A percentile compares a stretch with the other conserved stretches of the same genome.
Conservation (phyloP, 2,797 vertebrate species). For the Sandelia bainsii region DNA sequence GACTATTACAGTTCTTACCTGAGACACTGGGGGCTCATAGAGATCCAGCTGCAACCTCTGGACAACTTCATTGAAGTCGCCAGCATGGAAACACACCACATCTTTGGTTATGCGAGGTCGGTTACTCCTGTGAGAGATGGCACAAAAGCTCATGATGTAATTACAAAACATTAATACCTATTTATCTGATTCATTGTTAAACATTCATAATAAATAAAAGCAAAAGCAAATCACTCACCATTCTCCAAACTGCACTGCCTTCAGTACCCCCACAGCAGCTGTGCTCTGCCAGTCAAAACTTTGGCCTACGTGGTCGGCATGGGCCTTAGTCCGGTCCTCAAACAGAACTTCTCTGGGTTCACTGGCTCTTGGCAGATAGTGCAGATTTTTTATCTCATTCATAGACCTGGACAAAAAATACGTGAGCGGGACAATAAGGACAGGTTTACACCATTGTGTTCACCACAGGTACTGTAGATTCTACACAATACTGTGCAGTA, state of each 20-base stretch:
- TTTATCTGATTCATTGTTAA: background rate
- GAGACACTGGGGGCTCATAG: slow-evolving; percentile 97
- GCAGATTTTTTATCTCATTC: slow-evolving; percentile 98
- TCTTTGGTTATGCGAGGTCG: slow-evolving; percentile 98
- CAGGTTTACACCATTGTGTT: background rate
- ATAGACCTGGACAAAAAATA: slow-evolving; percentile 86
- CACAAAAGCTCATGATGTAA: rapidly evolving
- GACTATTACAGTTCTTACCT: slow-evolving; percentile 82
- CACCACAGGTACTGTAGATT: too few species aligned
- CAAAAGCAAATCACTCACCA: slow-evolving; percentile 79
- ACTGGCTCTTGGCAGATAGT: slow-evolving; percentile 96
- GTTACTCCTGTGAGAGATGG: slow-evolving; percentile 85
- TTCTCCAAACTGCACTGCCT: slow-evolving; percentile 97
- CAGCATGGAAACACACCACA: slow-evolving; percentile 97
- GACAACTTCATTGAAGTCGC: slow-evolving; percentile 96
- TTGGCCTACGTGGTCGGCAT: slow-evolving; percentile 97
- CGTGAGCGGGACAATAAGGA: background rate
- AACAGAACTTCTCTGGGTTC: slow-evolving; percentile 98
- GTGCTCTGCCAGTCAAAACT: slow-evolving; percentile 99
- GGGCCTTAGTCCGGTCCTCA: slow-evolving; percentile 96
- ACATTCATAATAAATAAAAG: background rate
- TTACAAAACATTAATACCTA: background rate
- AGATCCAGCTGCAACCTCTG: slow-evolving; percentile 97
- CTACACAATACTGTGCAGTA: background rate
- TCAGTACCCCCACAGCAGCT: slow-evolving; percentile 97